These are phyloP conservation scores for Xanthostigma xanthostigma DNA, from an alignment of 2,888 invertebrate species.

Conservation along the genomic window DNA sequence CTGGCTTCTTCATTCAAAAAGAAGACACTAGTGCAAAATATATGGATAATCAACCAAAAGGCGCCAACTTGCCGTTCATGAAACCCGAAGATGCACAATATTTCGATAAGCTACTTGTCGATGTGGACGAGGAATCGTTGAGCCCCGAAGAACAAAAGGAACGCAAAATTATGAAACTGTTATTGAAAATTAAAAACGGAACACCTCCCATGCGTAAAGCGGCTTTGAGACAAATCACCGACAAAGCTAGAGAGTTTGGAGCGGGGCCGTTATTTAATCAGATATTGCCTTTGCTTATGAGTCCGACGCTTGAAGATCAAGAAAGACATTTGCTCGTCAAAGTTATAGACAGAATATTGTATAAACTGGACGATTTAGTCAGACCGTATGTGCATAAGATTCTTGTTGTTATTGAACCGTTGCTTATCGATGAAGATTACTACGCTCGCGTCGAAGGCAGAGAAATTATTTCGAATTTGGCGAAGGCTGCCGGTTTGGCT, in stretches of 20 bases:
- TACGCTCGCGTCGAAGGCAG: conserved; percentile 98
- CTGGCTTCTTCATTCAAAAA: conserved; percentile 89
- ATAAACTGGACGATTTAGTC: conserved; percentile 96
- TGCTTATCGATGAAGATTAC: conserved; percentile 98
- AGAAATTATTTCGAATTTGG: conserved; percentile 97
- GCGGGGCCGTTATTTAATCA: conserved; percentile 98
- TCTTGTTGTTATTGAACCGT: conserved; percentile 95
- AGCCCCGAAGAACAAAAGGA: conserved; percentile 97
- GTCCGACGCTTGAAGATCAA: conserved; percentile 97
- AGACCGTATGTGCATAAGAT: conserved; percentile 99
- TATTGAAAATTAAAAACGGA: conserved; percentile 98
- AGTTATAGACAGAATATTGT: conserved; percentile 95
- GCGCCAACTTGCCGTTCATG: conserved; percentile 90
- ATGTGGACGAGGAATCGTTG: conserved; percentile 92
- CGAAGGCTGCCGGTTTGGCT: conserved; percentile 96
- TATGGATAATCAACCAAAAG: conserved; percentile 95
- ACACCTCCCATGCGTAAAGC: conserved; percentile 99
- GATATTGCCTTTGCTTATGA: conserved; percentile 97
- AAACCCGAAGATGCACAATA: conserved; percentile 99
- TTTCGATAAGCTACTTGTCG: conserved; percentile 94
- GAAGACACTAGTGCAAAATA: conserved; percentile 77
- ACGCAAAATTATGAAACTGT: conserved; percentile 95
- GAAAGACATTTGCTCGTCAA: conserved; percentile 97
- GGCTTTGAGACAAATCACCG: conserved; percentile 92
- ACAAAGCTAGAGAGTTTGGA: conserved; percentile 96